These are phyloP conservation scores for Cervus canadensis DNA, from an alignment of 2,113 vertebrate genomes.

Conservation along the genomic window DNA sequence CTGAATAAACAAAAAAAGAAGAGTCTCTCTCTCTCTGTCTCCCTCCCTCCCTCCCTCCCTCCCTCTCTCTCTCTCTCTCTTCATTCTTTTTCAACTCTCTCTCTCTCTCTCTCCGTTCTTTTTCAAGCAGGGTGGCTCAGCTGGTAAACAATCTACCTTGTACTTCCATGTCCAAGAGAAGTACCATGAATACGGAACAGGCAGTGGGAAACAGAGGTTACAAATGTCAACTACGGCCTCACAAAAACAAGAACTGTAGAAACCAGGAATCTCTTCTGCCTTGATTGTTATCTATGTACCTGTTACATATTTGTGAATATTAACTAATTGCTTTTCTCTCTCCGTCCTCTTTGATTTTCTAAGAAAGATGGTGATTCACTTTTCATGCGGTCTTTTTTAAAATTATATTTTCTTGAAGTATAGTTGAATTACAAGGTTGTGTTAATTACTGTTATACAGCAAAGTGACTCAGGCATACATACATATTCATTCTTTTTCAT, in stretches of 20 bases:
- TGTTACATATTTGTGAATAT: background rate
- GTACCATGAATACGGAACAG: rapidly evolving
- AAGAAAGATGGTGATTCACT: background rate
- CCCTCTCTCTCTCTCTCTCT: no score
- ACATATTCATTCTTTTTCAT: background rate
- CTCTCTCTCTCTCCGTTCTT: background rate
- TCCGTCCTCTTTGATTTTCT: background rate
- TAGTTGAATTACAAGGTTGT: background rate
- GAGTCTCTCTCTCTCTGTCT: background rate
- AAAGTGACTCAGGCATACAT: background rate
- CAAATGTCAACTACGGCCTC: background rate
- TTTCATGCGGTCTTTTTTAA: background rate
- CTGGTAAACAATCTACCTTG: background rate
- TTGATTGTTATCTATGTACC: background rate
- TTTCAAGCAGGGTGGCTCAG: background rate
- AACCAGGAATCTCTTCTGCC: background rate
- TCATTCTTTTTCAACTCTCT: no score
- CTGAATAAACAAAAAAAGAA: background rate
- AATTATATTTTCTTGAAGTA: background rate
- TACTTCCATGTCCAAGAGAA: no score
- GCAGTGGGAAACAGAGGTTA: background rate
- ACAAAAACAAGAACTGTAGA: background rate
- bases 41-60: no score
- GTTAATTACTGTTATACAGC: background rate
- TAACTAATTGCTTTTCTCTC: background rate